Conservation (phyloP, 2,797 vertebrate species). For the Chelon labrosus region DNA sequence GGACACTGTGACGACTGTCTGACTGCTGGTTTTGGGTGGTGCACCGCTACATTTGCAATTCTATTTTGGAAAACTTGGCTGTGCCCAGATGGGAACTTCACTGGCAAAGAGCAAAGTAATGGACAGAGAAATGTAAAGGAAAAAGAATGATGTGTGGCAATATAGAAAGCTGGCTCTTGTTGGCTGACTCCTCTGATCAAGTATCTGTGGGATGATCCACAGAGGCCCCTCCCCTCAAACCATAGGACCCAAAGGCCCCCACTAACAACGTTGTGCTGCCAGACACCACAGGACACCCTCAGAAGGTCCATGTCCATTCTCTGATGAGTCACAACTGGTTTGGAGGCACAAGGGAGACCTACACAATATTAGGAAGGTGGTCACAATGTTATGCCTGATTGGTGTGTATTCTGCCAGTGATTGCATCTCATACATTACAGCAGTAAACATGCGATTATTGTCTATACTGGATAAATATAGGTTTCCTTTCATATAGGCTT, state of each 20-base stretch:
- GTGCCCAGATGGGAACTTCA: slow-evolving; percentile 50
- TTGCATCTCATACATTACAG: background rate
- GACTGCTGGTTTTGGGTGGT: slow-evolving; percentile 70
- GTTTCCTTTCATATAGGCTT: slow-evolving; percentile 5
- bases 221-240: too few species aligned
- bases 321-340: too few species aligned
- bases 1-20: slow-evolving; percentile 48
- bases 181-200: background rate
- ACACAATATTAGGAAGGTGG: too few species aligned
- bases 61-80: slow-evolving; percentile 65
- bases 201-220: too few species aligned
- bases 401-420: background rate
- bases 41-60: slow-evolving; percentile 47
- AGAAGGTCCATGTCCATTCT: too few species aligned
- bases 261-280: too few species aligned
- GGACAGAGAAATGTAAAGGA: slow-evolving; percentile 30
- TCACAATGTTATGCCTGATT: too few species aligned
- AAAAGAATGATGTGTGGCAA: slow-evolving; percentile 1
- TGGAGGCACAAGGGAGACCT: too few species aligned
- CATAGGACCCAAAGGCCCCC: too few species aligned
- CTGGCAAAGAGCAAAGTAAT: slow-evolving; percentile 16
- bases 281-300: too few species aligned
- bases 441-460: background rate
- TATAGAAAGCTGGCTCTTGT: background rate
- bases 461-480: background rate